A percentile compares a stretch with the other conserved stretches of the same genome.
phyloP scores from a whole-genome alignment of 2,797 vertebrate genomes.

The Microctenopoma stevenorrisi region DNA sequence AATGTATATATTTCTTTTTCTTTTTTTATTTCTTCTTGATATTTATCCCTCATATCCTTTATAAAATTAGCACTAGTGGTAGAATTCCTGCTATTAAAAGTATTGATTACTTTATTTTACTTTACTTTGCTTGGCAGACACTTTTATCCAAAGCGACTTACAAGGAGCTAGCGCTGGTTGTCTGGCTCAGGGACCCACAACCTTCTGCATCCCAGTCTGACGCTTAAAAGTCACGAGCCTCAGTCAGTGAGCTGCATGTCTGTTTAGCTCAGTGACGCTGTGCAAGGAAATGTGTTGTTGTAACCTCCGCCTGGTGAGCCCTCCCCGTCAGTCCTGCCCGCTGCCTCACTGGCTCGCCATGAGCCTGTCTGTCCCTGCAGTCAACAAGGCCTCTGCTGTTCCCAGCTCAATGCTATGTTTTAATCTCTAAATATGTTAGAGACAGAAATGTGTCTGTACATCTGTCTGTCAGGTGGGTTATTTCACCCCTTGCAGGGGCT shows the following conservation, averaged over 20 bases:
- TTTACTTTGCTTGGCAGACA: too few species aligned
- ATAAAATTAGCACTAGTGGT: not conserved
- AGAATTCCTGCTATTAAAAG: not conserved
- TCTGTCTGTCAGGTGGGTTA: conserved; percentile 72
- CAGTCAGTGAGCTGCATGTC: conserved; percentile 44
- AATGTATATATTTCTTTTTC: not conserved
- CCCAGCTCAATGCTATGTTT: conserved; percentile 71
- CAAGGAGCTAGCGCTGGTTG: too few species aligned
- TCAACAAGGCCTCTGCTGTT: conserved; percentile 85
- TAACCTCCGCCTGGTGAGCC: conserved; percentile 74
- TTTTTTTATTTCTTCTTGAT: not conserved
- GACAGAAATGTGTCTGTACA: conserved; percentile 68
- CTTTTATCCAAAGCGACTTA: too few species aligned
- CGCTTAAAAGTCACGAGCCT: conserved; percentile 8
- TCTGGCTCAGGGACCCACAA: too few species aligned
- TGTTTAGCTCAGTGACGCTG: conserved; percentile 39
- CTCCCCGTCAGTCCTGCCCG: conserved; percentile 54
- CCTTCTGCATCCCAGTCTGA: too few species aligned
- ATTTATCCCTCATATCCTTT: not conserved
- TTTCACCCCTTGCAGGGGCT: conserved; percentile 58
- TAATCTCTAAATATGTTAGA: conserved; percentile 76
- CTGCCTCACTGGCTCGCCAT: conserved; percentile 79
- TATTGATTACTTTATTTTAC: too few species aligned
- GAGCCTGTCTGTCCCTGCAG: conserved; percentile 69
- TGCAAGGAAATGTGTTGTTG: conserved; percentile 72